phyloP scores from a whole-genome alignment of 2,888 invertebrate genomes.

The Amphimallon solstitiale region DNA sequence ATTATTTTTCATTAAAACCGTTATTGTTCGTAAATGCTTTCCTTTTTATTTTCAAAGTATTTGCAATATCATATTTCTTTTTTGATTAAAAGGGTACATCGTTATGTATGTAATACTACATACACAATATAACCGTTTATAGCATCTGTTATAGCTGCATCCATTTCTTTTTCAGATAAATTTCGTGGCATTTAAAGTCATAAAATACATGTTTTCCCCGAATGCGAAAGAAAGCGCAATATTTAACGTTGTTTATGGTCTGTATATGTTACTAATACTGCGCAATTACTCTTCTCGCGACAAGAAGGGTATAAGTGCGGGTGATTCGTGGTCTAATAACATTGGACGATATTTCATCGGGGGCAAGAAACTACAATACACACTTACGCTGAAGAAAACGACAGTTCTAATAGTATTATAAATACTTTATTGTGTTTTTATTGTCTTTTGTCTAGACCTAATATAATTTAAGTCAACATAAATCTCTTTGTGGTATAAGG shows the following conservation, averaged over 20 bases:
- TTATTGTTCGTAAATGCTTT: too few species aligned
- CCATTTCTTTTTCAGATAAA: too few species aligned
- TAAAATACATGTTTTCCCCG: neutral
- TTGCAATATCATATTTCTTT: too few species aligned
- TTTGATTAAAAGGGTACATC: too few species aligned
- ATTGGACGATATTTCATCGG: conserved; percentile 1
- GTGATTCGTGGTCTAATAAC: conserved; percentile 2
- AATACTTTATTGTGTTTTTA: conserved; percentile 2
- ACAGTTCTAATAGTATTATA: conserved; percentile 10
- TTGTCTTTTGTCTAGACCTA: conserved; percentile 5
- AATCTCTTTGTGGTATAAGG: neutral
- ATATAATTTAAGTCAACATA: conserved; percentile 1
- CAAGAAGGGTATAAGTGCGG: neutral
- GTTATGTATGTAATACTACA: too few species aligned
- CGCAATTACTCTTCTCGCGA: neutral
- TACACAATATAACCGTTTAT: too few species aligned
- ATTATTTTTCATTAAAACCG: too few species aligned
- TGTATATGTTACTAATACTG: neutral
- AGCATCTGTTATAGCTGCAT: too few species aligned
- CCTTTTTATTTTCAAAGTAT: too few species aligned
- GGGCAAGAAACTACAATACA: conserved; percentile 9
- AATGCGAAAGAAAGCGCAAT: neutral
- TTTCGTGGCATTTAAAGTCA: neutral
- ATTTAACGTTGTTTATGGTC: conserved; percentile 2
- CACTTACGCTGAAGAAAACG: conserved; percentile 11